A percentile compares a stretch with the other conserved stretches of the same genome.
Evolutionary conservation across 2,888 invertebrate species (phyloP).

Genomic region (Apotomis capreana): DNA sequence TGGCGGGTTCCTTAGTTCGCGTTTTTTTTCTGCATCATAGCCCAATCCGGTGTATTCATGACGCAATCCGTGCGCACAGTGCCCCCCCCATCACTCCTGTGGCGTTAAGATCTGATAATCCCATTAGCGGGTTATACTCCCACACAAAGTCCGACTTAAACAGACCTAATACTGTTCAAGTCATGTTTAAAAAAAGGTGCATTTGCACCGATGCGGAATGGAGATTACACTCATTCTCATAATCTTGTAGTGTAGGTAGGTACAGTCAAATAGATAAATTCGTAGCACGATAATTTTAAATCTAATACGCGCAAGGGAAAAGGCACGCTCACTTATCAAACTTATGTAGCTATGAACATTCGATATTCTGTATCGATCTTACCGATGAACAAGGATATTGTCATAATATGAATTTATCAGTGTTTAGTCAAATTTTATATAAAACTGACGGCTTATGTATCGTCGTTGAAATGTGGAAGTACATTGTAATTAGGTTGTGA

Average conservation of each 20-base stretch:
- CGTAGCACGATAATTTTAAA: slow-evolving; percentile 4
- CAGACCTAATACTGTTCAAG: no score
- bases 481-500: neutral
- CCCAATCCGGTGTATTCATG: no score
- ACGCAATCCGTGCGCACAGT: no score
- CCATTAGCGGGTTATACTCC: no score
- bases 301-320: neutral
- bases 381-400: neutral
- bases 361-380: neutral
- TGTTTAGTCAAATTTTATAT: neutral
- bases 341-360: neutral
- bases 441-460: neutral
- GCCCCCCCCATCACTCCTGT: no score
- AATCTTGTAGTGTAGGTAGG: neutral
- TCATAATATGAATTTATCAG: neutral
- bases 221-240: neutral
- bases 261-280: slow-evolving; percentile 14
- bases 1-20: no score
- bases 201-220: neutral
- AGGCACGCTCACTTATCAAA: neutral
- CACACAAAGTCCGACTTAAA: no score
- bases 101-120: no score
- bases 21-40: no score
- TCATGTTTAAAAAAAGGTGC: no score
- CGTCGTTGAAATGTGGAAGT: neutral